These are phyloP conservation scores for Oplegnathus fasciatus DNA, from an alignment of 2,113 vertebrate genomes.

Conservation along the genomic window DNA sequence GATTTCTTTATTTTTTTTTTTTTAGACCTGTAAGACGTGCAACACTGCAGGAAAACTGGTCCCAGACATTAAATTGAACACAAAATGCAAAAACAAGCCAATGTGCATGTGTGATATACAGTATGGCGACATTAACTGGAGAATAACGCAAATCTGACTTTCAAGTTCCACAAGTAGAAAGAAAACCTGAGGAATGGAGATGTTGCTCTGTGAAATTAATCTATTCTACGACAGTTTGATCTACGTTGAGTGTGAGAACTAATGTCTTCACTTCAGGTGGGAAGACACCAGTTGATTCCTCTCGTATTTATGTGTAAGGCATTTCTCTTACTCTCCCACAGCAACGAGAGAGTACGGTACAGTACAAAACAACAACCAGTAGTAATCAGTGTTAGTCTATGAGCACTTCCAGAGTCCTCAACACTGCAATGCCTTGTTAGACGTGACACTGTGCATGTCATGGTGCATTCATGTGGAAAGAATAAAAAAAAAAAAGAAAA, in stretches of 20 bases:
- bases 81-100: constrained; percentile 49
- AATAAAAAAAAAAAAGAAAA: not conserved
- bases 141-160: not conserved
- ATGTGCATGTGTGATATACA: constrained; percentile 15
- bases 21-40: constrained; percentile 42
- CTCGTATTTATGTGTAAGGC: constrained; percentile 33
- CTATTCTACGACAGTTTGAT: constrained; percentile 14
- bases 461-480: constrained; percentile 2
- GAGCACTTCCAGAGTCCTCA: constrained; percentile 53
- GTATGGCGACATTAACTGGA: not conserved
- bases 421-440: constrained; percentile 41
- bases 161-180: constrained; percentile 20
- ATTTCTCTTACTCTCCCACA: constrained; percentile 20
- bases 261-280: not conserved
- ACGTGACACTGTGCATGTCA: not conserved
- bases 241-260: constrained; percentile 3
- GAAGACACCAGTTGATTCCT: not conserved
- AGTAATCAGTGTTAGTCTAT: constrained; percentile 49
- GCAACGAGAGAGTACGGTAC: constrained; percentile 39
- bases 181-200: constrained; percentile 26
- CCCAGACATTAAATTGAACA: constrained; percentile 59
- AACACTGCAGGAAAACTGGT: constrained; percentile 56
- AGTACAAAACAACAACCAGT: constrained; percentile 61
- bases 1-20: not conserved
- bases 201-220: not conserved